Evolutionary conservation across 92 coral and sea anemone genomes (phyloP).

Genomic region (Phenganax subtilis): DNA sequence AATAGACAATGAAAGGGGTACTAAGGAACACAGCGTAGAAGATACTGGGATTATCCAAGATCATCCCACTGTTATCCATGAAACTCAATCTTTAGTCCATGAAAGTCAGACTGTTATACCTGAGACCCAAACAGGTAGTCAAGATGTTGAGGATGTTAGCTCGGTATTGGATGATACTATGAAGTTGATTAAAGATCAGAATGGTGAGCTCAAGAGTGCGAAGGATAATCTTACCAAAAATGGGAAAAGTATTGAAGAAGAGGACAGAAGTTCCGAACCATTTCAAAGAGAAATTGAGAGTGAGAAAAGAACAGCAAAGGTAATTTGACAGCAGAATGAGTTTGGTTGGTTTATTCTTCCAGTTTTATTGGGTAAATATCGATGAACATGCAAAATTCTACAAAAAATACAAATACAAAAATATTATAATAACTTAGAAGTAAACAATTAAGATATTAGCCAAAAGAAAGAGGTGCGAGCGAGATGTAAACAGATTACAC

Average conservation of each 20-base stretch:
- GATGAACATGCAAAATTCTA: no score
- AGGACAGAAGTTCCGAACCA: slow-evolving; percentile 1
- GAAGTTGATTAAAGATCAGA: not conserved
- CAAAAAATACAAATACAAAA: no score
- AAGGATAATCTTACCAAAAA: not conserved
- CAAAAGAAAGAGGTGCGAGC: no score
- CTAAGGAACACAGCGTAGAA: not conserved
- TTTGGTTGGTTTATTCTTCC: not conserved
- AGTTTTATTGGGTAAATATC: not conserved
- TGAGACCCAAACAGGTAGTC: not conserved
- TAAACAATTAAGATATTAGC: no score
- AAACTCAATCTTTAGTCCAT: not conserved
- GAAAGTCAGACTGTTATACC: slow-evolving; percentile 1
- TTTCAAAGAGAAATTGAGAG: not conserved
- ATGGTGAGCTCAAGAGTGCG: not conserved
- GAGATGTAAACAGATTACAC: no score
- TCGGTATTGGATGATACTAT: not conserved
- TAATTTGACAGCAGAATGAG: not conserved
- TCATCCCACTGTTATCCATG: slow-evolving; percentile 11
- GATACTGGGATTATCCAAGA: not conserved
- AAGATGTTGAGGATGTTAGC: not conserved
- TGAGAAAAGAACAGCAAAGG: not conserved
- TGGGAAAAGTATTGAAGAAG: slow-evolving; percentile 1
- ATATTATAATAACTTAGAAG: no score
- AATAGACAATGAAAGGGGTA: not conserved